These are phyloP conservation scores for Catamblyrhynchus diadema DNA, from an alignment of 2,797 vertebrate genomes.

Conservation along the genomic window DNA sequence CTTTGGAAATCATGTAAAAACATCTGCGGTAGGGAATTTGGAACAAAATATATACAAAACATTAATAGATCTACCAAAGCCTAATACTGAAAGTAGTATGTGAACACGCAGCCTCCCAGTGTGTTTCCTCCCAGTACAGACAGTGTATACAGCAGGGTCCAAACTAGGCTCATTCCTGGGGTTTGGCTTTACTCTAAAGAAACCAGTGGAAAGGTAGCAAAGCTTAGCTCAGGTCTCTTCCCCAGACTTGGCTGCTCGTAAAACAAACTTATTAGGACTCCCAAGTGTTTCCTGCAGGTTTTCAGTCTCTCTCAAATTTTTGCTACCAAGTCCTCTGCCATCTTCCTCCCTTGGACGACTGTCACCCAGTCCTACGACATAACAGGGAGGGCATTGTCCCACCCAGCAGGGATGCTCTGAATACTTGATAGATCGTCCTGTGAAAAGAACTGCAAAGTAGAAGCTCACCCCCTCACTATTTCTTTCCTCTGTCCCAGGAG, in stretches of 20 bases:
- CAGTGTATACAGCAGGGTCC: background rate
- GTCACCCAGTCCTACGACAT: background rate
- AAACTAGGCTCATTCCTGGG: conserved; percentile 46
- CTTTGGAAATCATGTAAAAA: conserved; percentile 41
- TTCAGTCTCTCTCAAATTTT: background rate
- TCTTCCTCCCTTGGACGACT: accelerated
- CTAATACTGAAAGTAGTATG: background rate
- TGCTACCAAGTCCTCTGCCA: background rate
- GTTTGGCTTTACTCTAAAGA: conserved; percentile 54
- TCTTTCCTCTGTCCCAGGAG: accelerated
- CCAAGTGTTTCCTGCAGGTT: background rate
- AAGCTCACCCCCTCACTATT: background rate
- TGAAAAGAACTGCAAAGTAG: background rate
- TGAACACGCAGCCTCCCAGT: background rate
- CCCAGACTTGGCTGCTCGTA: background rate
- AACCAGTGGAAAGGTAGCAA: background rate
- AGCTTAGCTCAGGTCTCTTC: conserved; percentile 3
- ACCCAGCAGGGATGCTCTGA: background rate
- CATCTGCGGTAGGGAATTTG: conserved; percentile 45
- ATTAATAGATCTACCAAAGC: conserved; percentile 13
- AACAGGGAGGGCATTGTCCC: background rate
- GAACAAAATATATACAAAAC: conserved; percentile 21
- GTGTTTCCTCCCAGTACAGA: conserved; percentile 3
- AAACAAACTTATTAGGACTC: background rate
- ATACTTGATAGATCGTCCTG: accelerated